These are phyloP conservation scores for Sterna hirundo DNA, from an alignment of 2,113 vertebrate species.

Conservation along the genomic window DNA sequence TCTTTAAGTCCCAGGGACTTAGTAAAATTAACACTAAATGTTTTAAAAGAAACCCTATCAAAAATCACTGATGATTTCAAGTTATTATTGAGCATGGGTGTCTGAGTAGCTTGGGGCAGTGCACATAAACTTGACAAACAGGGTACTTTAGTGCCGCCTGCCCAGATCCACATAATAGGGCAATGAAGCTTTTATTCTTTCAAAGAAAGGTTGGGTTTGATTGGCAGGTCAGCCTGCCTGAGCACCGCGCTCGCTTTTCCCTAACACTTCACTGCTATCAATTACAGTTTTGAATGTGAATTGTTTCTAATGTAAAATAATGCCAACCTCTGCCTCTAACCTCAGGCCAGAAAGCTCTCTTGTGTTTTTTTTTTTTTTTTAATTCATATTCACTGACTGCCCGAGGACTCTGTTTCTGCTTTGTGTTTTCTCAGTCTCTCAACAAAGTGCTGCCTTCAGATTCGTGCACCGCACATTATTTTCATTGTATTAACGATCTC, in stretches of 20 bases:
- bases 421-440: constrained; percentile 58
- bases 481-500: constrained; percentile 64
- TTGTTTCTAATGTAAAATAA: constrained; percentile 90
- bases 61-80: constrained; percentile 69
- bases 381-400: constrained; percentile 43
- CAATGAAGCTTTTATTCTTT: constrained; percentile 83
- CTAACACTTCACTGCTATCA: constrained; percentile 83
- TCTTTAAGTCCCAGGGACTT: constrained; percentile 38
- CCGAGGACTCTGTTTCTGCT: constrained; percentile 58
- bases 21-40: constrained; percentile 68
- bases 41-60: constrained; percentile 69
- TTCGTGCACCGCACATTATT: constrained; percentile 52
- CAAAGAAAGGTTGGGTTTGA: constrained; percentile 82
- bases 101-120: constrained; percentile 77
- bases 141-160: constrained; percentile 79
- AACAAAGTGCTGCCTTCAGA: constrained; percentile 53
- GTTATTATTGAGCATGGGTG: constrained; percentile 74
- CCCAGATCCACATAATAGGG: constrained; percentile 79
- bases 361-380: constrained; percentile 45
- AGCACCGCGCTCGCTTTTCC: constrained; percentile 71
- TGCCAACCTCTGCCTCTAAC: constrained; percentile 80
- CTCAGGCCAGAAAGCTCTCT: constrained; percentile 78
- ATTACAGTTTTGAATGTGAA: constrained; percentile 89
- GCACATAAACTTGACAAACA: constrained; percentile 82
- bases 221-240: constrained; percentile 82